A percentile compares a stretch with the other conserved stretches of the same genome.
These are phyloP conservation scores for Crepidodera aurea DNA, from an alignment of 2,888 invertebrate genomes.

Conservation along the genomic window DNA sequence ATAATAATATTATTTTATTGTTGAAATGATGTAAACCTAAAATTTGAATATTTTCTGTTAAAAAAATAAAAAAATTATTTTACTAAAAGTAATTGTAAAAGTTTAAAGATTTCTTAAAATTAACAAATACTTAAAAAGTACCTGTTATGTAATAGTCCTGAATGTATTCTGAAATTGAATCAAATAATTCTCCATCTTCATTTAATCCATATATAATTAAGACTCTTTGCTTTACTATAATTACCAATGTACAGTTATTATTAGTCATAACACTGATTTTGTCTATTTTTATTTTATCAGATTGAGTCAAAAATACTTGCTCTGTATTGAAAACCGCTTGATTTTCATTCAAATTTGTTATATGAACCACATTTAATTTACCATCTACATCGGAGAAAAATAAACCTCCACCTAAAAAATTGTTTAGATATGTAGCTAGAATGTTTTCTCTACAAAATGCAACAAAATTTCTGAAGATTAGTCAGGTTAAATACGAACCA, in stretches of 20 bases:
- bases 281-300: constrained; percentile 49
- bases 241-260: constrained; percentile 46
- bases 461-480: not conserved
- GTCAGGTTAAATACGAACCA: constrained; percentile 35
- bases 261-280: constrained; percentile 49
- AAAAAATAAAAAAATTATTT: no score
- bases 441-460: not conserved
- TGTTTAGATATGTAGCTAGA: not conserved
- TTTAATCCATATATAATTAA: constrained; percentile 50
- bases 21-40: constrained; percentile 51
- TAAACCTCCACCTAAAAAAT: constrained; percentile 48
- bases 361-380: constrained; percentile 47
- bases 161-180: constrained; percentile 46
- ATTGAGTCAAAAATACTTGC: constrained; percentile 44
- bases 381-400: constrained; percentile 53
- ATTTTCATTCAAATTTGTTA: constrained; percentile 46
- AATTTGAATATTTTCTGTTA: constrained; percentile 18
- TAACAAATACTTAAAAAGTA: constrained; percentile 29
- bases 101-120: constrained; percentile 4
- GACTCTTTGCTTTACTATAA: constrained; percentile 50
- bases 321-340: constrained; percentile 43
- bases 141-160: constrained; percentile 54
- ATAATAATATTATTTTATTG: constrained; percentile 50
- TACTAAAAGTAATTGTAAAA: not conserved
- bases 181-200: constrained; percentile 49